Evolutionary conservation across 2,888 invertebrate genomes (phyloP).

Genomic region (Julus scanicus): DNA sequence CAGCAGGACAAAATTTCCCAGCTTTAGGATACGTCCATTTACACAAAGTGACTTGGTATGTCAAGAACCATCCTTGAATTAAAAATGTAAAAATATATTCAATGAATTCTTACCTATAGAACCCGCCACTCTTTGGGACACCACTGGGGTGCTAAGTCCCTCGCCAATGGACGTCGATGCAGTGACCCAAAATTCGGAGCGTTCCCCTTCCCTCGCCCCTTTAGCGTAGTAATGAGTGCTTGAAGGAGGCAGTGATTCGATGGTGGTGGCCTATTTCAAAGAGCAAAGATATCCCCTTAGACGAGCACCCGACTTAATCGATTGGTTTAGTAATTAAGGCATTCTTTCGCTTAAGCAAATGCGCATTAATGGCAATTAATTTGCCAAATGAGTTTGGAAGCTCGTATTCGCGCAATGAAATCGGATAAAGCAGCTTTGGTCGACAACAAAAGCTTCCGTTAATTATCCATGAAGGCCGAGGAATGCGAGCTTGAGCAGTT

Average conservation of each 20-base stretch:
- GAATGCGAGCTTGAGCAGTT: background rate
- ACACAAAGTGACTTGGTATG: too few species aligned
- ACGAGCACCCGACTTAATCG: background rate
- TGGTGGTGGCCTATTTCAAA: conserved; percentile 51
- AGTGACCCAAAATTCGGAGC: conserved; percentile 73
- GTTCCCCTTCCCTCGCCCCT: conserved; percentile 52
- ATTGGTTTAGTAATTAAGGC: conserved; percentile 3
- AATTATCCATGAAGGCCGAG: background rate
- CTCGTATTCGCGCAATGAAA: conserved; percentile 18
- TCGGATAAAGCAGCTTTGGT: background rate
- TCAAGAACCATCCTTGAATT: too few species aligned
- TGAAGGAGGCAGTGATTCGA: conserved; percentile 58
- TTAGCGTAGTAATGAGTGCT: conserved; percentile 55
- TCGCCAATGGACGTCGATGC: conserved; percentile 86
- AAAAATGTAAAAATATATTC: too few species aligned
- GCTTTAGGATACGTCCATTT: too few species aligned
- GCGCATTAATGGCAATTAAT: conserved; percentile 24
- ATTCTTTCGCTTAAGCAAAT: conserved; percentile 31
- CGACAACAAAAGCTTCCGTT: background rate
- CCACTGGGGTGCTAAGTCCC: conserved; percentile 81
- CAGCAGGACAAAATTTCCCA: too few species aligned
- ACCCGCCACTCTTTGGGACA: conserved; percentile 73
- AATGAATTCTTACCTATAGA: conserved; percentile 46
- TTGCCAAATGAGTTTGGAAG: conserved; percentile 24
- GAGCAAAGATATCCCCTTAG: conserved; percentile 17